These are phyloP conservation scores for Sphaerodactylus townsendi DNA, from an alignment of 2,113 vertebrate genomes.

Conservation along the genomic window DNA sequence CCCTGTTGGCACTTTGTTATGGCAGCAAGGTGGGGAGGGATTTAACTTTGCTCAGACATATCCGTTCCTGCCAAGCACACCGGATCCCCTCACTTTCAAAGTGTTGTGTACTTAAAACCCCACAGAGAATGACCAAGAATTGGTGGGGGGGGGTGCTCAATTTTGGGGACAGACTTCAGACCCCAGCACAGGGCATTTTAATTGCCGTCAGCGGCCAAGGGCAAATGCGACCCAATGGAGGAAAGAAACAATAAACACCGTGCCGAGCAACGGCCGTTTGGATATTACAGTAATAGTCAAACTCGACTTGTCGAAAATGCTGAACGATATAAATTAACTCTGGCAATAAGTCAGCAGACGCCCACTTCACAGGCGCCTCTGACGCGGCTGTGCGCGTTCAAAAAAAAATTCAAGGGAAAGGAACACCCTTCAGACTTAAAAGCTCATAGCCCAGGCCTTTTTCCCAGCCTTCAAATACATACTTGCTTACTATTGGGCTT, in stretches of 20 bases:
- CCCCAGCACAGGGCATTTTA: not conserved
- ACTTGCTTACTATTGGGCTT: slow-evolving; percentile 1
- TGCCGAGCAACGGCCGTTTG: not conserved
- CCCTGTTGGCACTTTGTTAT: not conserved
- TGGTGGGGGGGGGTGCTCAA: not conserved
- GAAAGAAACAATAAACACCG: not conserved
- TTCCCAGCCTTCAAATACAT: slow-evolving; percentile 15
- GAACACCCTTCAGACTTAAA: not conserved
- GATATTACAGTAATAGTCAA: not conserved
- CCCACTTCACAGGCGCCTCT: not conserved
- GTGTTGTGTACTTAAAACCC: not conserved
- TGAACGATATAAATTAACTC: not conserved
- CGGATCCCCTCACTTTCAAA: not conserved
- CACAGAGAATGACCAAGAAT: not conserved
- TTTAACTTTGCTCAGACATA: not conserved
- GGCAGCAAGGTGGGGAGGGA: not conserved
- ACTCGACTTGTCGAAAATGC: not conserved
- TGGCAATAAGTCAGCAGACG: not conserved
- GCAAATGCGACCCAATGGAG: not conserved
- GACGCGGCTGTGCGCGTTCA: not conserved
- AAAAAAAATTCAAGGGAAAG: not conserved
- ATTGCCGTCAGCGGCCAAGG: not conserved
- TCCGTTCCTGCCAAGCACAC: not conserved
- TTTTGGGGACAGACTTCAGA: not conserved
- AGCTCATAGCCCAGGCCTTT: not conserved